Evolutionary conservation across 2,888 invertebrate species (phyloP).

Genomic region (Synanthedon tipuliformis): DNA sequence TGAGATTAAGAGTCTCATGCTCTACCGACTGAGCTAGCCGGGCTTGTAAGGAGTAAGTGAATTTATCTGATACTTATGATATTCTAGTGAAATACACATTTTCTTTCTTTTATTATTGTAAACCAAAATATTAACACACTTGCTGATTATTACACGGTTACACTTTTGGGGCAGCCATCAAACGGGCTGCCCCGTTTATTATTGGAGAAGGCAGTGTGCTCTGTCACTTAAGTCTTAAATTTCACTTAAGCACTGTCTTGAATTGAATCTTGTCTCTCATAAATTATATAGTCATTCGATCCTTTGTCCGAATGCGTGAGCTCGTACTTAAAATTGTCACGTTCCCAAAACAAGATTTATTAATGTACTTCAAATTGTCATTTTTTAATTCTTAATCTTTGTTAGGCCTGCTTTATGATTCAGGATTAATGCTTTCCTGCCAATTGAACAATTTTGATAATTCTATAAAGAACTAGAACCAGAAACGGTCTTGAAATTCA

Average conservation of each 20-base stretch:
- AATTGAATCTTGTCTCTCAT: background rate
- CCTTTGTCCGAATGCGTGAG: constrained; percentile 7
- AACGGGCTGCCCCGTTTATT: too few relatives aligned
- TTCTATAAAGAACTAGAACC: constrained; percentile 1
- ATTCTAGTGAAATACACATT: too few relatives aligned
- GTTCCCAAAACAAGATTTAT: constrained; percentile 11
- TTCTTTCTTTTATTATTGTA: too few relatives aligned
- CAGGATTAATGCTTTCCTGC: background rate
- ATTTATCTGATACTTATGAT: too few relatives aligned
- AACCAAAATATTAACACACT: too few relatives aligned
- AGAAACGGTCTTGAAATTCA: too few relatives aligned
- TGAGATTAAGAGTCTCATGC: constrained; percentile 73
- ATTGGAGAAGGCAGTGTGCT: too few relatives aligned
- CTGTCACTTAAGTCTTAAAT: too few relatives aligned
- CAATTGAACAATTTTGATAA: constrained; percentile 6
- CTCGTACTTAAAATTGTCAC: constrained; percentile 11
- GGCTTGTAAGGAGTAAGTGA: constrained; percentile 18
- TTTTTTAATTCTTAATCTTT: constrained; percentile 3
- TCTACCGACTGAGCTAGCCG: constrained; percentile 68
- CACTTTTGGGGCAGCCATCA: too few relatives aligned
- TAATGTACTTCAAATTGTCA: constrained; percentile 1
- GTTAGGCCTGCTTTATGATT: background rate
- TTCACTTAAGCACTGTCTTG: background rate
- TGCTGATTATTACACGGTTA: too few relatives aligned
- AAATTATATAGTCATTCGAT: constrained; percentile 1